Evolutionary conservation across 2,113 vertebrate species (phyloP).

Genomic region (Arothron firmamentum): DNA sequence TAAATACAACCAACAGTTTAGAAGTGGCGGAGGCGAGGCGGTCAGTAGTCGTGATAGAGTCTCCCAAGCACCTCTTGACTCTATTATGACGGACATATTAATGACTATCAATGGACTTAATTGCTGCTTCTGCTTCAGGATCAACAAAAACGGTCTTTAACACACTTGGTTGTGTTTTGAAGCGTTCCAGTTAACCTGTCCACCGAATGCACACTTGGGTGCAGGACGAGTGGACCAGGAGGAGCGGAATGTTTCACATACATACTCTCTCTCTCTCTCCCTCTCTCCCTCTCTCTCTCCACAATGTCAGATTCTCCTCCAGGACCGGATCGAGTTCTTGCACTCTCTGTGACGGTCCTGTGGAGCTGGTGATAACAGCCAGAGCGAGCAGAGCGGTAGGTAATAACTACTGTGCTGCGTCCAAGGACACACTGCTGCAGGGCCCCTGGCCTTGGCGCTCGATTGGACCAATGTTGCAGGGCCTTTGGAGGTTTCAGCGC

Average conservation of each 20-base stretch:
- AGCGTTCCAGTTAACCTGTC: slow-evolving; percentile 14
- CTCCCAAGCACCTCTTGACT: too few species aligned
- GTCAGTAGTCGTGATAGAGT: too few species aligned
- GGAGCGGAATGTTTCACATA: background rate
- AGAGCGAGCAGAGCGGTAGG: slow-evolving; percentile 39
- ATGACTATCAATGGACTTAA: too few species aligned
- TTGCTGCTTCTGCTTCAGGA: background rate
- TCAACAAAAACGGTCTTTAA: background rate
- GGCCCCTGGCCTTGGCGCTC: slow-evolving; percentile 38
- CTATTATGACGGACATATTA: too few species aligned
- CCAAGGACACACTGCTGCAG: slow-evolving; percentile 56
- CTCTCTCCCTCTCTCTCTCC: too few species aligned
- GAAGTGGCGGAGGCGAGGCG: too few species aligned
- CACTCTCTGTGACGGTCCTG: slow-evolving; percentile 24
- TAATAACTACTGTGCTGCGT: slow-evolving; percentile 48
- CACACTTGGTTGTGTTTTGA: background rate
- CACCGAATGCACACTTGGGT: background rate
- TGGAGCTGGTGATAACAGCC: slow-evolving; percentile 48
- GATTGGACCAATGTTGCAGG: slow-evolving; percentile 32
- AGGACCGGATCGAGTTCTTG: slow-evolving; percentile 19
- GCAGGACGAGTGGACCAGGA: background rate
- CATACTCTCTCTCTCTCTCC: too few species aligned
- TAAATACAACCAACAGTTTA: too few species aligned
- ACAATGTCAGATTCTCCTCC: background rate
- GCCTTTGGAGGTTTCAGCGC: slow-evolving; percentile 48